Base-by-base conservation (phyloP, 92 coral and sea anemone species). In the Epizoanthus ramosus region DNA sequence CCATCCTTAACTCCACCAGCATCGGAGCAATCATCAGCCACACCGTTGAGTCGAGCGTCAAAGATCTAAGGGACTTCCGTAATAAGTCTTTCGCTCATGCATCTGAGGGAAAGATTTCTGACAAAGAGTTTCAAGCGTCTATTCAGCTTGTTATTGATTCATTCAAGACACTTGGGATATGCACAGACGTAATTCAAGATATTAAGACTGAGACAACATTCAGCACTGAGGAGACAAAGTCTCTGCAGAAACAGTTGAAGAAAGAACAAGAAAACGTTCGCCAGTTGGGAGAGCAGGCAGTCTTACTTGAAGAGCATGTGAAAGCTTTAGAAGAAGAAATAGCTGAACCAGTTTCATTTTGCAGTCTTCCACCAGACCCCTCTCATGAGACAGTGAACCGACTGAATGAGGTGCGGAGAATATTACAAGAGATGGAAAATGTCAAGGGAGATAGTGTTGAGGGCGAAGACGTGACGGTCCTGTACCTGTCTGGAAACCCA, bases 1-100 rank as follows among this genome's bases (percentile, higher is more conserved):
- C 77, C 3, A 68, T 85, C 8, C 84, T 85, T 37, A 75, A 56
- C 39, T 76, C 88, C 16, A 39, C 67, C 35, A 52, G 68, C 3
- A 65, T 85, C 37, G 84, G 88, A 1, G 3, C 71, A 3, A 14
- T 1, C 22, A 43, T 57, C n/a, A 71, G 33, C 22, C 72, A 31
- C 8, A 9, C 7, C 22, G 22, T 54, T 19, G 19, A 12, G 2
- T 1, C 12, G 1, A 41, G 41, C 8, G 80, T 82, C 39, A 28
- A 70, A 25, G 72, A 79, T 43, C 63, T 52, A 28, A n/a, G 85
- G 57, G 63, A 21, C 21, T 21, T 81, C 37, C 71, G 85, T 15
- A 81, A 81, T 28, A 45, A 43, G 8, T 41, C 53, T 16, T 67
- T 68, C 39, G 75, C 75, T 6, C 85, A 81, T 56, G 2, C 35